phyloP scores from a whole-genome alignment of 2,888 invertebrate species.

The Synanthedon formicaeformis region DNA sequence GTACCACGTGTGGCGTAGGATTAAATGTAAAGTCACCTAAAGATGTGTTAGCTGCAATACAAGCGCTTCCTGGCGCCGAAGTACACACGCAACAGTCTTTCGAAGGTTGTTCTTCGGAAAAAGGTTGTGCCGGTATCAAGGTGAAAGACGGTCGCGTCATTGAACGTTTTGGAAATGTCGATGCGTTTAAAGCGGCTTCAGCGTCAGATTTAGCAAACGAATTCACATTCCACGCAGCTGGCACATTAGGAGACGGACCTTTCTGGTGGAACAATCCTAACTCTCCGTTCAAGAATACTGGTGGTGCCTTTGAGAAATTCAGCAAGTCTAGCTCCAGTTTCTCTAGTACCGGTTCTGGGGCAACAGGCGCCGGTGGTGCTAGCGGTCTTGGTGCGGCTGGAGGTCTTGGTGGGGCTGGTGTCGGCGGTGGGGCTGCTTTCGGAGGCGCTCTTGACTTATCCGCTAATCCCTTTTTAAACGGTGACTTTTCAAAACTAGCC shows the following conservation, averaged over 20 bases:
- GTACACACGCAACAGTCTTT: conserved; percentile 55
- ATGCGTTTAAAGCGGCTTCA: conserved; percentile 46
- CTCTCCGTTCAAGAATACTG: conserved; percentile 67
- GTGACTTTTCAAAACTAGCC: conserved; percentile 29
- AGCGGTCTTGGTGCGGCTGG: conserved; percentile 17
- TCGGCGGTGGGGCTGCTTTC: conserved; percentile 3
- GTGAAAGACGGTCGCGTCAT: conserved; percentile 55
- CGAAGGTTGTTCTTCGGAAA: conserved; percentile 52
- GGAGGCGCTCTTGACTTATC: conserved; percentile 22
- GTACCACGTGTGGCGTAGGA: conserved; percentile 35
- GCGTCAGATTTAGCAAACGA: conserved; percentile 35
- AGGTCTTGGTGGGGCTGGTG: conserved; percentile 14
- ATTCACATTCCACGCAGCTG: conserved; percentile 49
- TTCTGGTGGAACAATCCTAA: conserved; percentile 74
- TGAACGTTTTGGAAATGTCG: conserved; percentile 48
- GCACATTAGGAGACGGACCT: conserved; percentile 36
- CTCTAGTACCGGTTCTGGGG: conserved; percentile 16
- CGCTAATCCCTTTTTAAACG: conserved; percentile 43
- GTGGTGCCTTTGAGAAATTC: conserved; percentile 41
- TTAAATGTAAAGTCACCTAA: conserved; percentile 34
- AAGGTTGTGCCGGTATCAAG: conserved; percentile 61
- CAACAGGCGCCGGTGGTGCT: conserved; percentile 14
- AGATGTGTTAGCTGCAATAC: conserved; percentile 36
- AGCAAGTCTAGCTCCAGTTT: conserved; percentile 42
- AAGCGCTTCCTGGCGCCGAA: conserved; percentile 37